A percentile compares a stretch with the other conserved stretches of the same genome.
Conservation (phyloP, 2,888 invertebrate genomes). For the Crematogaster levior region DNA sequence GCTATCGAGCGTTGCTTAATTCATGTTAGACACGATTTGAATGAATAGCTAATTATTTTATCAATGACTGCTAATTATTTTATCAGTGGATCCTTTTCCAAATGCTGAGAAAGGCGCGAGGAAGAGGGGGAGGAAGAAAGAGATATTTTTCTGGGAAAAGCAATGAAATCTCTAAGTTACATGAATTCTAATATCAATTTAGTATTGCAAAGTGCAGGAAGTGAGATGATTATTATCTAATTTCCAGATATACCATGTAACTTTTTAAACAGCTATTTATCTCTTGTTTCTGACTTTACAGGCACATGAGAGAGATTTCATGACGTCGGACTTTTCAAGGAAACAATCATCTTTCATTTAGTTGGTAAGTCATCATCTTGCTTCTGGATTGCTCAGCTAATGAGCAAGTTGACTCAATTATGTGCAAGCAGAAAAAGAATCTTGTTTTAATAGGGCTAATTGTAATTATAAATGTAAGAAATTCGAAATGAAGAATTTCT, state of each 20-base stretch:
- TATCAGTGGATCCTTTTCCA: neutral
- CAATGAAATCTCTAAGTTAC: neutral
- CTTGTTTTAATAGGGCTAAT: neutral
- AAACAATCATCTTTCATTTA: constrained; percentile 75
- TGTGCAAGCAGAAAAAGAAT: neutral
- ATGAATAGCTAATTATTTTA: neutral
- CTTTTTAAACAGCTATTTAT: neutral
- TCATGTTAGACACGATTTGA: neutral
- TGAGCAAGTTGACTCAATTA: neutral
- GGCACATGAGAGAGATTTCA: constrained; percentile 57
- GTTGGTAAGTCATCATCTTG: constrained; percentile 76
- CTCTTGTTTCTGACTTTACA: constrained; percentile 24
- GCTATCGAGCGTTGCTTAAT: neutral
- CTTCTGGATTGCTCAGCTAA: constrained; percentile 4
- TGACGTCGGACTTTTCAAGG: constrained; percentile 71
- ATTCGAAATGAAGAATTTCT: neutral
- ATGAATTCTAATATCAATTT: neutral
- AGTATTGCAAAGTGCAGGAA: neutral
- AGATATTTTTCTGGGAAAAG: neutral
- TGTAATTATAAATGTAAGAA: neutral
- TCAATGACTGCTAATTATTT: neutral
- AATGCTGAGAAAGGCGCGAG: neutral
- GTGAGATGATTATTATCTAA: neutral
- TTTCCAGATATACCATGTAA: neutral
- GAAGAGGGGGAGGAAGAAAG: too few relatives aligned